Conservation (phyloP, 2,113 vertebrate species). For the Cromileptes altivelis region DNA sequence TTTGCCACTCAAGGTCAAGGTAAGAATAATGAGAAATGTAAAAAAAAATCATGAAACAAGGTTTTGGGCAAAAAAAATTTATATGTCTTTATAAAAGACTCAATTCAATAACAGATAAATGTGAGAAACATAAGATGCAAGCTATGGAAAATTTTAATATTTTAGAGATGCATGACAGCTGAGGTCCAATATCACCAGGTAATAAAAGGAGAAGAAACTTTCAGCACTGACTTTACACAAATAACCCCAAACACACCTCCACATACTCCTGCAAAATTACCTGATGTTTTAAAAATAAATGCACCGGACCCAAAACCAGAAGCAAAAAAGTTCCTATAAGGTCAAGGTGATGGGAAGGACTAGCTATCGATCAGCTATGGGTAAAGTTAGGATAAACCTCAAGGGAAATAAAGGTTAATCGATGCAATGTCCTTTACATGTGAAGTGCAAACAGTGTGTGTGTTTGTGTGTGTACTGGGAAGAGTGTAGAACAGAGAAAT, state of each 20-base stretch:
- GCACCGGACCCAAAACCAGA: neutral
- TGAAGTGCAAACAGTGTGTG: neutral
- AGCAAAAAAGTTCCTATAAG: neutral
- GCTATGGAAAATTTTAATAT: slow-evolving; percentile 30
- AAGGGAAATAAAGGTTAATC: slow-evolving; percentile 58
- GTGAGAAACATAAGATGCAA: neutral
- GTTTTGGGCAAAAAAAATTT: neutral
- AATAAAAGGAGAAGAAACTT: slow-evolving; percentile 22
- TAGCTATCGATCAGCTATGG: slow-evolving; percentile 19
- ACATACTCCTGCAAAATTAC: neutral
- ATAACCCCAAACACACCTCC: slow-evolving; percentile 9
- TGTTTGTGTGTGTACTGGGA: neutral
- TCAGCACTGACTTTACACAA: neutral
- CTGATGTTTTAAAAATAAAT: slow-evolving; percentile 20
- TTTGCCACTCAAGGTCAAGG: neutral
- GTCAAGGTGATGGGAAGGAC: slow-evolving; percentile 13
- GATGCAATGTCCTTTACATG: slow-evolving; percentile 37
- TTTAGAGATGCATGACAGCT: slow-evolving; percentile 24
- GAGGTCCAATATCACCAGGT: slow-evolving; percentile 42
- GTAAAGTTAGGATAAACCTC: neutral
- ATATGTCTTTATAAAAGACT: neutral
- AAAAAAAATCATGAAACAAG: neutral
- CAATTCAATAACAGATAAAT: neutral
- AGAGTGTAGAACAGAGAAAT: slow-evolving; percentile 4
- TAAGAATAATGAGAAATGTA: neutral